Base-by-base conservation (phyloP, 2,888 invertebrate species). In the Pediacus dermestoides region DNA sequence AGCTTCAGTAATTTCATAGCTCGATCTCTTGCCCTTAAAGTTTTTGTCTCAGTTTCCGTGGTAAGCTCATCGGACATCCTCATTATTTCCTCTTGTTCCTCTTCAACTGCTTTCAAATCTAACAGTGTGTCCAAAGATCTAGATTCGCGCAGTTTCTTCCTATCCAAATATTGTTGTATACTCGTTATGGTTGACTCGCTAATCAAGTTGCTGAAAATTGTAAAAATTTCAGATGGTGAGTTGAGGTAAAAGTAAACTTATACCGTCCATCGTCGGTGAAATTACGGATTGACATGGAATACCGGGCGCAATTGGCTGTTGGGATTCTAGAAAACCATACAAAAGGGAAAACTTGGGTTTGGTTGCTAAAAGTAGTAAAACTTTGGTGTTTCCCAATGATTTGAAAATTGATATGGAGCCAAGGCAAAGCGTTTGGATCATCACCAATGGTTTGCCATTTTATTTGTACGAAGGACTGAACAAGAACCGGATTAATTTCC, bases 381-480 rank as follows among this genome's bases (percentile, higher is more conserved):
- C 82, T 0, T 68, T 89, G 44, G 72, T 86, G 9, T 89, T 88
- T 60, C 88, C 89, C 0, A 89, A 89, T 56, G 89, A 89, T 59
- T 66, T 89, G 26, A 84, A 84, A 44, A 73, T 88, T 6, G 88
- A 89, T 56, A 75, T 80, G 40, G 83, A 82, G 22, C 57, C 68
- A 6, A 72, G 75, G 23, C 82, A 87, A 57, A 81, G 74, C 37
- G 72, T 88, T 4, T 89, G 88, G 88, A 74, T 88, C 2, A 73
- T 89, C 50, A 80, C 85, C 2, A 88, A 89, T 63, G 74, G 76
- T 13, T 64, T 89, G 42, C 88, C 88, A 1, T 76, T 81, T 66
- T 88, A 80, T 63, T 74, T 88, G 33, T 85, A 81, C 33, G 75
- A 75, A 0, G 70, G 75, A 4, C 65, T 88, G 30, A 73, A 85